Base-by-base conservation (phyloP, 2,797 vertebrate genomes). In the Tachyglossus aculeatus region DNA sequence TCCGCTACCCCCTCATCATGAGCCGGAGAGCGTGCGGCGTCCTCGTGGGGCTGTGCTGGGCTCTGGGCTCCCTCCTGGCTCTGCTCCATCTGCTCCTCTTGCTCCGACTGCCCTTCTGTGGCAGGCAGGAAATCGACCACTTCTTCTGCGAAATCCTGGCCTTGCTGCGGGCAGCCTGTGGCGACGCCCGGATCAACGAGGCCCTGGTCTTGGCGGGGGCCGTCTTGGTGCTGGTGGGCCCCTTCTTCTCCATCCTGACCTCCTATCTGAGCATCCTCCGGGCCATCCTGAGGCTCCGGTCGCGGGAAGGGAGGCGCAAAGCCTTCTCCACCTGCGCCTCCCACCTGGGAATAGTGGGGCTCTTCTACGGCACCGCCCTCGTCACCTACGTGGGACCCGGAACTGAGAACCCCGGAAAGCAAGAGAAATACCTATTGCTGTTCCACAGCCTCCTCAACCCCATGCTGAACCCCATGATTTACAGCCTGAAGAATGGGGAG, bases 121-220 rank as follows among this genome's bases (percentile, higher is more conserved):
- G 53, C 10, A 34, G 74, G 16, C 80, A 71, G 24, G 57, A 67
- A 61, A 67, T 88, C 5, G 68, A 82, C 13, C 83, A 87, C 13
- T 85, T 88, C 31, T 89, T 87, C 63, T 89, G 82, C 74, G 85
- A 89, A 67, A 84, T 88, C n/a, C 73, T 71, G 44, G 72, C 83
- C 36, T 22, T 88, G n/a, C 79, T 88, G 37, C 81, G 69, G 39
- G 60, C 86, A 19, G 85, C 73, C 27, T 88, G 85, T 70, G 70
- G 60, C 57, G 73, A 84, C 19, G 83, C 67, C 22, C 60, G 36
- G 5, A 19, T 84, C 9, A 88, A 86, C 32, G 55, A 83, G 21
- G 57, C 65, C n/a, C 34, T 80, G 36, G 67, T 85, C 2, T 67
- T 86, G 19, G 75, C 47, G 16, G 68, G 74, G 18, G 73, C 76